phyloP scores from a whole-genome alignment of 2,888 invertebrate genomes.

The Athetis lepigone region DNA sequence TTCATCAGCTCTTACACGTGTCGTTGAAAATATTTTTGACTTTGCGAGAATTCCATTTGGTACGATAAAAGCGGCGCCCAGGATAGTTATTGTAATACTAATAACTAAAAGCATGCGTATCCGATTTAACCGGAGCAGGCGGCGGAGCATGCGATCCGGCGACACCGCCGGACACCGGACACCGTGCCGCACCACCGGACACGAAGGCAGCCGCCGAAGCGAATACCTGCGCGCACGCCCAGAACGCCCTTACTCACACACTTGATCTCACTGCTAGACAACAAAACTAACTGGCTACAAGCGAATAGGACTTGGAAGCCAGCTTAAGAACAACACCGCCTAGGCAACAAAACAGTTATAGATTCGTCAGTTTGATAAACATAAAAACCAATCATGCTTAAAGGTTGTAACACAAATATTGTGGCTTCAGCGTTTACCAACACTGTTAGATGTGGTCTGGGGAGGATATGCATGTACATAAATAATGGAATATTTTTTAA shows the following conservation, averaged over 20 bases:
- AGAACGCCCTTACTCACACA: background rate
- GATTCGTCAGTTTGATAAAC: background rate
- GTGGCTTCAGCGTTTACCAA: slow-evolving; percentile 22
- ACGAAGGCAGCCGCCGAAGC: slow-evolving; percentile 47
- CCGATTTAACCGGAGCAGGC: slow-evolving; percentile 62
- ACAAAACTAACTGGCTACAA: no score
- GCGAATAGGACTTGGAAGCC: background rate
- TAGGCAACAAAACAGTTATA: background rate
- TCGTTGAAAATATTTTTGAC: no score
- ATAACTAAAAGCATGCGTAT: slow-evolving; percentile 32
- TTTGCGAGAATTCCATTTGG: background rate
- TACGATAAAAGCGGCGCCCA: background rate
- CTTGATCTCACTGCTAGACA: slow-evolving; percentile 3
- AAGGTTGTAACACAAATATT: slow-evolving; percentile 12
- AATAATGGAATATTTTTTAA: no score
- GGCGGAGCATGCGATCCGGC: slow-evolving; percentile 70
- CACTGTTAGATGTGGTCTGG: slow-evolving; percentile 13
- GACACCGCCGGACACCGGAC: slow-evolving; percentile 70
- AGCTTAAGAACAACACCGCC: background rate
- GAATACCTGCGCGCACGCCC: slow-evolving; percentile 30
- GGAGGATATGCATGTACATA: no score
- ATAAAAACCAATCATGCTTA: no score
- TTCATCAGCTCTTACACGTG: no score
- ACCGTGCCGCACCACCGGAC: slow-evolving; percentile 71
- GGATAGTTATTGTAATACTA: slow-evolving; percentile 9